Base-by-base conservation (phyloP, 2,113 vertebrate species). In the Cariama cristata region DNA sequence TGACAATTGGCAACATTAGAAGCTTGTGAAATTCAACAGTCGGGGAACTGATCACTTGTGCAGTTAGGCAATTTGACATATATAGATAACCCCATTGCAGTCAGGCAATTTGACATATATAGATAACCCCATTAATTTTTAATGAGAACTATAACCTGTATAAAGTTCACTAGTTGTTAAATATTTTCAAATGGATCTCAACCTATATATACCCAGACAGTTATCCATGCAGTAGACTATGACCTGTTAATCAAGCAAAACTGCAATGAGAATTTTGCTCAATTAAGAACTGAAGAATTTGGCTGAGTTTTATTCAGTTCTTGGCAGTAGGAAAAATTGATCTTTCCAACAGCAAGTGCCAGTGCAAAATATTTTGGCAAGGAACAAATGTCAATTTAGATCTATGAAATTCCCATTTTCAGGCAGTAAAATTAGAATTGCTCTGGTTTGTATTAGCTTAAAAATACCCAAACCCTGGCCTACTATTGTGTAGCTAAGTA, bases 301-400 rank as follows among this genome's bases (percentile, higher is more conserved):
- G 95, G 38, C 81, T 44, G 53, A 63, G 60, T 86, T 83, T 56
- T 92, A 53, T n/a, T 90, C 35, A 42, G 2, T 83, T 95, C 88
- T 83, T 96, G 85, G 82, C 82, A 88, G 59, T 19, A 88, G 71
- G 28, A 27, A 83, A 94, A 83, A 5, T 4, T 47, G 63, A 14
- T 80, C 87, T 95, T 97, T 96, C 90, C 93, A 97, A 94, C 69
- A 87, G 47, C 88, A 90, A 97, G 72, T 97, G 90, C 92, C 96
- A 96, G 63, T 69, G 81, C 42, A 88, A 93, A 94, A 83, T 96
- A 94, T 94, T 92, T 88, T 92, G 79, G 79, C 75, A 74, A 93
- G 67, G 32, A 86, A 44, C 45, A 94, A 96, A 92, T 93, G 96
- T 96, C 88, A 86, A 1, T 93, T 93, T 92, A 93, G 74, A 88